Base-by-base conservation (phyloP, 53 echinoderm and acorn worm species). In the Paracentrotus lividus region DNA sequence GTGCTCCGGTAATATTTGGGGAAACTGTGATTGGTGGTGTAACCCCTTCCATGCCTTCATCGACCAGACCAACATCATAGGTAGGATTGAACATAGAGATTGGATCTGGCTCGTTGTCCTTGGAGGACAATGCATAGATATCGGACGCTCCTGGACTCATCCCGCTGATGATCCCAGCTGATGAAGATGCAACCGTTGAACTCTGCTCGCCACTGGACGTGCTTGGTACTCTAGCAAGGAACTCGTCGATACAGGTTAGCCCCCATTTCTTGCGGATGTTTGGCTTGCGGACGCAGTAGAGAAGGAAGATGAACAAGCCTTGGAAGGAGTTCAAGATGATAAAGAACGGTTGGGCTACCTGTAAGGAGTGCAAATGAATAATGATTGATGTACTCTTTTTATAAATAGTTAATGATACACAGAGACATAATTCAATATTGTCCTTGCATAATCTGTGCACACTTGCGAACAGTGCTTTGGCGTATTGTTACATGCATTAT, bases 291-390 rank as follows among this genome's bases (percentile, higher is more conserved):
- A 88, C 57, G 42, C 88, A 88, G 59, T 89, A 89, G 26, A 89
- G 89, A 23, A 89, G 42, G 66, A 89, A 64, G 64, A 89, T 89
- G 45, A 89, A 89, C 18, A 89, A 26, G 13, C 89, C 89, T 89
- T 89, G 89, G 64, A 89, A 89, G 40, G 89, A 89, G 89, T 89
- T 89, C 3, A 89, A 45, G 43, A 61, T 24, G 89, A 89, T 65
- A 47, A 89, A 89, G 42, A 89, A 26, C 45, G 65, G 61, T 21
- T 89, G 43, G 15, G 65, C 89, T 45, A 89, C 89, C 65, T 89
- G 61, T 86, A n/a, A 86, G 20, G 34, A 1, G n/a, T n/a, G 29
- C 31, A 67, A 67, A 34, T 32, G 33, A 64, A n/a, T n/a, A n/a
- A n/a, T n/a, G n/a, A n/a, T n/a, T n/a, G n/a, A n/a, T n/a, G n/a